Base-by-base conservation (phyloP, 2,888 invertebrate species). In the Colletes collaris region DNA sequence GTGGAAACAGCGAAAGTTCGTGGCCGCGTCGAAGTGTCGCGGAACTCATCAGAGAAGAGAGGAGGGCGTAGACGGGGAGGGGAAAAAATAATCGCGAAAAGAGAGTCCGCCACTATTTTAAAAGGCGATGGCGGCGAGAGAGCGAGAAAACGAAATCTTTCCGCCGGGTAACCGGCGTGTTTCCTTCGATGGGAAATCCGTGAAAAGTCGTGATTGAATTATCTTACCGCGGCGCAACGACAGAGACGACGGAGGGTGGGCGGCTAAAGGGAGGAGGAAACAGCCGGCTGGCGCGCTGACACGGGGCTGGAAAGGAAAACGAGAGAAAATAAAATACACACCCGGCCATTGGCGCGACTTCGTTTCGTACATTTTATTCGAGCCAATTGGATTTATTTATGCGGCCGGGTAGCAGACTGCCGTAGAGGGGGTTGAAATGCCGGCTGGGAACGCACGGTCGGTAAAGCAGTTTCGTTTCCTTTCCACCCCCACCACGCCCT, bases 311-410 rank as follows among this genome's bases (percentile, higher is more conserved):
- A 73, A 59, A 78, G 63, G 71, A 79, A 83, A 86, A 86, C 72
- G 70, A 64, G 85, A 83, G 83, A 81, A 86, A 87, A 88, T 87
- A 86, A 89, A 89, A 87, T 83, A 79, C 82, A 81, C 76, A 76
- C 79, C 82, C 82, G 69, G 79, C 85, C 82, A 84, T 82, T 84
- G 85, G 79, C 82, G 86, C 81, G 81, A 83, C 83, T 85, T 89
- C 85, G 81, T 84, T 87, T 85, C 88, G 88, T 88, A 89, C 89
- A 88, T 89, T 89, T 89, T 89, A 90, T 89, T 88, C 86, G 86
- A 88, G 86, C 86, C 89, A 90, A 90, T 90, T 90, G 88, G 87
- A 90, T 90, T 90, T 90, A 89, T 90, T 90, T 87, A 89, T 87
- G 88, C 85, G 82, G 83, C 79, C 72, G 83, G 80, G 79, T 77